These are phyloP conservation scores for Varanus salvator DNA, from an alignment of 2,113 vertebrate genomes.

Conservation along the genomic window DNA sequence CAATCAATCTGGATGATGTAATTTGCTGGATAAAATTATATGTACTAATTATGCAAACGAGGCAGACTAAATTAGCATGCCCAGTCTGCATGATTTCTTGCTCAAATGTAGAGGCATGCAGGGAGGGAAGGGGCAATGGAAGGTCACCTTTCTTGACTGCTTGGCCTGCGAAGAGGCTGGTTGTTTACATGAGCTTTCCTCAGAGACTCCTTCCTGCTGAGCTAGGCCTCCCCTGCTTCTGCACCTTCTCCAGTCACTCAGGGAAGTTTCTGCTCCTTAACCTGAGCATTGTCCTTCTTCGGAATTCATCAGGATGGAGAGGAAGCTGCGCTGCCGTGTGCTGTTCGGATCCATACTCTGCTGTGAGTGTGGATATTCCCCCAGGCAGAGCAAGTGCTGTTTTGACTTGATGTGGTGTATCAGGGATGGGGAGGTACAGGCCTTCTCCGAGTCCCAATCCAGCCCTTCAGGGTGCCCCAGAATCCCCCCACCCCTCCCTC, in stretches of 20 bases:
- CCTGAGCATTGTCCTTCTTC: neutral
- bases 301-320: neutral
- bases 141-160: constrained; percentile 28
- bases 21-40: constrained; percentile 36
- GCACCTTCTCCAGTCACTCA: neutral
- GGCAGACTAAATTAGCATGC: constrained; percentile 29
- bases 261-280: neutral
- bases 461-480: too few species aligned
- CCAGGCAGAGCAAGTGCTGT: too few species aligned
- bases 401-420: neutral
- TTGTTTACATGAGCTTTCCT: neutral
- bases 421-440: neutral
- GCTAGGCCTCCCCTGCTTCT: neutral
- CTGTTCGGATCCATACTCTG: neutral
- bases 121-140: constrained; percentile 10
- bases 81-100: constrained; percentile 24
- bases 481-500: too few species aligned
- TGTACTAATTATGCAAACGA: constrained; percentile 43
- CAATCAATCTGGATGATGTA: constrained; percentile 36
- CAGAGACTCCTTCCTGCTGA: neutral
- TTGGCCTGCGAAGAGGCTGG: neutral
- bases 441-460: too few species aligned
- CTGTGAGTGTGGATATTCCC: too few species aligned
- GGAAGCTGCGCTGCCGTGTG: too few species aligned
- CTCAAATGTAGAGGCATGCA: constrained; percentile 1